These are phyloP conservation scores for Phrynocephalus vlangalii DNA, from an alignment of 2,797 vertebrate species.

Conservation along the genomic window DNA sequence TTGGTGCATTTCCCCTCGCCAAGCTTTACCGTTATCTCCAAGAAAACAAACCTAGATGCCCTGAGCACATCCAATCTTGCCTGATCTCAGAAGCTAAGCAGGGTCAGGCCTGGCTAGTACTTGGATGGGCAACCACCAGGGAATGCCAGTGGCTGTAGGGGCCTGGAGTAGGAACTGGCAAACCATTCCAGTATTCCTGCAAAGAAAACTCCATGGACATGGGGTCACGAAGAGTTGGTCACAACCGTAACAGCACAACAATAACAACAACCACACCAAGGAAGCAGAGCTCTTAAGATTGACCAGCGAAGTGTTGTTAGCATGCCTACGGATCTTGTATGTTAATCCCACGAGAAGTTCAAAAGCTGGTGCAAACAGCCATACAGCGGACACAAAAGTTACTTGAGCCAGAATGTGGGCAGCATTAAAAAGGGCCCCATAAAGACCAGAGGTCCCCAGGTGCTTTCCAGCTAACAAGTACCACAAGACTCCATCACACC, in stretches of 20 bases:
- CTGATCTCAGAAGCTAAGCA: too few species aligned
- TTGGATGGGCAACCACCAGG: too few species aligned
- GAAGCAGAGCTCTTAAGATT: neutral
- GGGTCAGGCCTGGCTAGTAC: too few species aligned
- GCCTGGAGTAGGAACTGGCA: too few species aligned
- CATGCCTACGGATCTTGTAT: neutral
- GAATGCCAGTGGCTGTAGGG: too few species aligned
- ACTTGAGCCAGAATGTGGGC: too few species aligned
- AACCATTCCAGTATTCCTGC: too few species aligned
- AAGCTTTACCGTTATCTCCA: neutral
- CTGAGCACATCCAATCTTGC: too few species aligned
- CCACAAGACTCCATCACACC: neutral
- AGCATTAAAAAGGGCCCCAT: neutral
- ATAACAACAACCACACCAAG: neutral
- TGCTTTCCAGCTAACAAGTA: neutral
- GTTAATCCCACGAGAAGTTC: neutral
- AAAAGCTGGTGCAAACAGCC: neutral
- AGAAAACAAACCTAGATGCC: conserved; percentile 12
- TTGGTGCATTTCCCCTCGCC: conserved; percentile 31
- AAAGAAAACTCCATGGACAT: too few species aligned
- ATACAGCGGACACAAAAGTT: neutral
- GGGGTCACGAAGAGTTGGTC: too few species aligned
- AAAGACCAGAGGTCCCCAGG: neutral
- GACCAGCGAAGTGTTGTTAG: too few species aligned
- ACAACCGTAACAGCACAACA: too few species aligned